Evolutionary conservation across 2,113 vertebrate species (phyloP).

Genomic region (Oceanodroma tethys): DNA sequence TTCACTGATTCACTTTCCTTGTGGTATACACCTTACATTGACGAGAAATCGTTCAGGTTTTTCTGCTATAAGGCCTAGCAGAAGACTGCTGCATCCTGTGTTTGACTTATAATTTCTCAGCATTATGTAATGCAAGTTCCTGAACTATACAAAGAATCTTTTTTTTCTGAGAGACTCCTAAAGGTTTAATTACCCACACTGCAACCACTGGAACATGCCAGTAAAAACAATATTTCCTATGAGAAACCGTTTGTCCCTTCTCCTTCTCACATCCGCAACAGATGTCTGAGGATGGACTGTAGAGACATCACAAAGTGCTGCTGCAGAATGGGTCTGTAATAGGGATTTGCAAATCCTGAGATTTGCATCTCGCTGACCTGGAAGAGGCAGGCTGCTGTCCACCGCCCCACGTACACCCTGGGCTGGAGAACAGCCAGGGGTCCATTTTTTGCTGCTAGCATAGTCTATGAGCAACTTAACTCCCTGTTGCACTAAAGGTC

Average conservation of each 20-base stretch:
- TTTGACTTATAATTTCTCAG: not conserved
- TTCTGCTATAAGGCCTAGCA: not conserved
- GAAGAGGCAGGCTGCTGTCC: not conserved
- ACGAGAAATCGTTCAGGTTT: not conserved
- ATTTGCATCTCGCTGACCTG: not conserved
- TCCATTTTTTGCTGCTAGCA: not conserved
- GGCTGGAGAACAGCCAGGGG: not conserved
- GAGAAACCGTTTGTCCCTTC: not conserved
- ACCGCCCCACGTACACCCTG: accelerated
- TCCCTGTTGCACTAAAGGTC: not conserved
- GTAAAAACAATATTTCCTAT: not conserved
- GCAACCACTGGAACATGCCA: not conserved
- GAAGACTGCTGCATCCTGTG: not conserved
- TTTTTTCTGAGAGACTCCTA: not conserved
- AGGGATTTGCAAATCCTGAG: not conserved
- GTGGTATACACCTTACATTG: not conserved
- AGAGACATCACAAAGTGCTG: not conserved
- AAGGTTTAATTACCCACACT: not conserved
- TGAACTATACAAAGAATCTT: not conserved
- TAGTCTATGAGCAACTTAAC: not conserved
- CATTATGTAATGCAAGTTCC: not conserved
- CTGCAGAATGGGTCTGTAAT: not conserved
- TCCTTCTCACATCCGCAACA: not conserved
- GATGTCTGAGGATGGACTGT: not conserved
- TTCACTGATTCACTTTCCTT: not conserved